Evolutionary conservation across 2,797 vertebrate species (phyloP), one percentile per base, ranked within the genome.

Genomic region (Cheirogaleus major): DNA sequence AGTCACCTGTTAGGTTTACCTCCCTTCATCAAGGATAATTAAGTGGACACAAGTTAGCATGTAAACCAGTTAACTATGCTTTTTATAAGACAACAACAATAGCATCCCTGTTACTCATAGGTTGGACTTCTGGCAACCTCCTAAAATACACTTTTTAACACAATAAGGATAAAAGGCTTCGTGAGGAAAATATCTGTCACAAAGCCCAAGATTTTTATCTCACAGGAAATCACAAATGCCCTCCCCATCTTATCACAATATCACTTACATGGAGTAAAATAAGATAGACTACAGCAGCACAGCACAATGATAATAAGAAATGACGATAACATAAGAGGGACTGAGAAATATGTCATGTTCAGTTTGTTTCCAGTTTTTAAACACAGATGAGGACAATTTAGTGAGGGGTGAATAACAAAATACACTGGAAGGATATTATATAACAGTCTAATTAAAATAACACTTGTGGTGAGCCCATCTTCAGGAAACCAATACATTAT

Each of bases 151-250:
- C 69, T 88, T 76, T 95, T 72, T 79, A 93, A 82, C 38, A 61
- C 2, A 70, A 8, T 55, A 41, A 17, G 59, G 32, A 78, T 59
- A 95, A 61, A 96, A 89, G 18, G 25, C 27, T n/a, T 72, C n/a
- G 10, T 75, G 83, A 61, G 48, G 79, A 92, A 95, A 88, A 18
- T 15, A 87, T 61, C 4, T 32, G 5, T 89, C 86, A 91, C 48
- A 91, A 97, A 95, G 55, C 65, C 79, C n/a, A n/a, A 45, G 48
- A 45, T 72, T 80, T 94, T 72, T 94, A 86, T 59, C 91, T 93
- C 38, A 45, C 11, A 82, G n/a, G 80, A 89, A 38, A 75, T 89
- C 43, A 43, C 27, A 69, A 96, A 5, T 78, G 55, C 41, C 48
- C 23, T 38, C 50, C 10, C 50, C 10, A 81, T 80, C 30, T 75